Base-by-base conservation (phyloP, 2,113 vertebrate genomes). In the Copsychus sechellarum region DNA sequence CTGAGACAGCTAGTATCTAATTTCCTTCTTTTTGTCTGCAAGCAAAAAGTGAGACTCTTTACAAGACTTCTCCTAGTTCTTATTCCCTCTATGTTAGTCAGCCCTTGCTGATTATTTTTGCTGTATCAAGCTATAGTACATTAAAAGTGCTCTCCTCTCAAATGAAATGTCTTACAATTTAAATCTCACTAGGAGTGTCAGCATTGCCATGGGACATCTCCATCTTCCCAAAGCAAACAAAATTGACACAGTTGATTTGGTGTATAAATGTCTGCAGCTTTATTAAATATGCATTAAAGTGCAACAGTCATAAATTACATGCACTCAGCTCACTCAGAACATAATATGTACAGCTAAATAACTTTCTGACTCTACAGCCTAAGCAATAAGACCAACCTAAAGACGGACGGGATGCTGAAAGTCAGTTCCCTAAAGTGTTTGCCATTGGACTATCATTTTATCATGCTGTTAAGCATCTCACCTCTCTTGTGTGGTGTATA, bases 231-330 rank as follows among this genome's bases (percentile, higher is more conserved):
- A 96, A 97, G 97, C 95, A 97, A 97, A 97, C 96, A 97, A 94
- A 92, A 94, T 95, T 96, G 97, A 97, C 97, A 96, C 96, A 95
- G 93, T 97, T 97, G 97, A 97, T 97, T 96, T 96, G 97, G 95
- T 95, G 85, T 96, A 96, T 96, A 96, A 93, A 97, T 97, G 96
- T 96, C 97, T 97, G 90, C 80, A 81, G 97, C 94, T 95, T 97
- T 97, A 97, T 98, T 98, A 98, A 98, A 97, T 96, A 98, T 97
- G 96, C 97, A 97, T 97, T 97, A 96, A 97, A 97, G 94, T 95
- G 94, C 89, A 96, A 96, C 93, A 90, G 83, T 97, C 97, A 97
- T 98, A 97, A 97, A 97, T 96, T 97, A 96, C 93, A 92, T 81
- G 95, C 81, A 95, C 95, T 97, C 60, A 80, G 81, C 94, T 96